These are phyloP conservation scores for Melanotaenia pygmaea DNA, from an alignment of 2,797 vertebrate genomes.

Conservation along the genomic window DNA sequence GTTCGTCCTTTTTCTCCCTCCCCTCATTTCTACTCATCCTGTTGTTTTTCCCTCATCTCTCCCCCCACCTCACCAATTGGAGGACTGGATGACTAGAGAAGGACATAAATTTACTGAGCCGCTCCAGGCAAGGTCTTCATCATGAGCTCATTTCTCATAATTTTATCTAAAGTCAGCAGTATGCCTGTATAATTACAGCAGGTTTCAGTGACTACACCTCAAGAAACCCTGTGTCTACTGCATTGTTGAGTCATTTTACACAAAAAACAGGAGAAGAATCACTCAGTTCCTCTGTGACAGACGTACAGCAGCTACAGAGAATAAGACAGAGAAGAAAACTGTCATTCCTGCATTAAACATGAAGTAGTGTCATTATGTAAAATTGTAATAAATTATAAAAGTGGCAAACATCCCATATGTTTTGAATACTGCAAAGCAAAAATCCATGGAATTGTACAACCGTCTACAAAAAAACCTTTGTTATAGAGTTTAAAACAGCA, in stretches of 20 bases:
- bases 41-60: conserved; percentile 29
- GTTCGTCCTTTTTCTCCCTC: conserved; percentile 69
- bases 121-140: conserved; percentile 84
- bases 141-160: conserved; percentile 78
- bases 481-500: conserved; percentile 23
- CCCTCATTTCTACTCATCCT: conserved; percentile 49
- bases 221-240: conserved; percentile 18
- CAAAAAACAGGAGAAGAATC: conserved; percentile 36
- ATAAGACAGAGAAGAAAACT: conserved; percentile 40
- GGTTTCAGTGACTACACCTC: conserved; percentile 62
- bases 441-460: conserved; percentile 36
- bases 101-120: conserved; percentile 77
- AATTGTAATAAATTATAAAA: conserved; percentile 66
- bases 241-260: conserved; percentile 55
- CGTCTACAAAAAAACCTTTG: conserved; percentile 19
- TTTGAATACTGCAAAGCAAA: conserved; percentile 43
- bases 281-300: conserved; percentile 45
- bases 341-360: conserved; percentile 68
- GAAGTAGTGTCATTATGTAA: conserved; percentile 65
- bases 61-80: conserved; percentile 36
- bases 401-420: conserved; percentile 35
- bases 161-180: conserved; percentile 82
- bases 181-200: conserved; percentile 74
- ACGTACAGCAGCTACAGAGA: conserved; percentile 26
- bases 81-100: conserved; percentile 43